Evolutionary conservation across 2,797 vertebrate genomes (phyloP).

Genomic region (Malurus leucopterus): DNA sequence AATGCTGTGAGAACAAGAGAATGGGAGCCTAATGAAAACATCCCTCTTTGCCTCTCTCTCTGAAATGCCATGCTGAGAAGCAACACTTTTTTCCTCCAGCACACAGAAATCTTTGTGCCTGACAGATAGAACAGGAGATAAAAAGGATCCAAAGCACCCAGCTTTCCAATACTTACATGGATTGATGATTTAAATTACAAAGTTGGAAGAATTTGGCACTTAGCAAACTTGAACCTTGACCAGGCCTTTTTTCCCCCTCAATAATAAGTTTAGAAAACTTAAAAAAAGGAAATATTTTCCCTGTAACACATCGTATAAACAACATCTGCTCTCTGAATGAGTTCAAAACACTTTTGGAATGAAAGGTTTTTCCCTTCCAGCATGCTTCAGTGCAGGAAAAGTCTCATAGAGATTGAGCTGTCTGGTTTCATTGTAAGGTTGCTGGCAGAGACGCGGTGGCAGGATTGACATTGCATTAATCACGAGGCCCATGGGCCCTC

Average conservation of each 20-base stretch:
- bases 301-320: neutral
- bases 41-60: neutral
- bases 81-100: neutral
- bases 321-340: neutral
- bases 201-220: neutral
- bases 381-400: neutral
- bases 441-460: neutral
- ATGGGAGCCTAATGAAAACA: neutral
- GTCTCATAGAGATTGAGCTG: neutral
- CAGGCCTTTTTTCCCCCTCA: neutral
- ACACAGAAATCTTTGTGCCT: slow-evolving; percentile 14
- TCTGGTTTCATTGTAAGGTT: neutral
- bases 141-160: slow-evolving; percentile 27
- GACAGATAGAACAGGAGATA: slow-evolving; percentile 26
- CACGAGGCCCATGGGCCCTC: neutral
- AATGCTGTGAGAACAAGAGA: slow-evolving; percentile 3
- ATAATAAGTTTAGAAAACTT: neutral
- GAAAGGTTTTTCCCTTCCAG: slow-evolving; percentile 5
- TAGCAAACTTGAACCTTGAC: neutral
- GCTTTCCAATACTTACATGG: neutral
- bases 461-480: slow-evolving; percentile 23
- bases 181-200: slow-evolving; percentile 30
- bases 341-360: slow-evolving; percentile 11
- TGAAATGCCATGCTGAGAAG: slow-evolving; percentile 8
- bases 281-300: neutral